Evolutionary conservation across 2,113 vertebrate genomes (phyloP).

Genomic region (Natator depressus): DNA sequence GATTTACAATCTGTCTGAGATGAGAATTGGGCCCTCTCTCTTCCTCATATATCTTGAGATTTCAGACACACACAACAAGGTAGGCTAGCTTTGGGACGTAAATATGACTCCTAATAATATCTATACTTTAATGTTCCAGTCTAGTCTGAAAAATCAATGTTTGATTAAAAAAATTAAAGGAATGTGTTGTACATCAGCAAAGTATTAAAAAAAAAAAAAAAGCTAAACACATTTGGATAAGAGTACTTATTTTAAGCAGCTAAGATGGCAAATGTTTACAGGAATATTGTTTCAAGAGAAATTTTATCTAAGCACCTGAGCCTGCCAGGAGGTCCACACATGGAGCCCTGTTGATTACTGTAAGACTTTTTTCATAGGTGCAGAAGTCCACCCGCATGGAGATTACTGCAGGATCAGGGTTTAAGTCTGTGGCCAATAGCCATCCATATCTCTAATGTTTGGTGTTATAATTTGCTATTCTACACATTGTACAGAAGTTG

Average conservation of each 20-base stretch:
- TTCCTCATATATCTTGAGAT: not conserved
- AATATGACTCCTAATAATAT: not conserved
- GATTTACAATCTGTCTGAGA: accelerated
- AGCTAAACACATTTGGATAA: not conserved
- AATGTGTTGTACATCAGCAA: not conserved
- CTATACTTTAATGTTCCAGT: not conserved
- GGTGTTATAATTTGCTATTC: not conserved
- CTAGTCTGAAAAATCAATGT: not conserved
- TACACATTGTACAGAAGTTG: not conserved
- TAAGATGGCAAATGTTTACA: not conserved
- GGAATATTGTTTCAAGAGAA: not conserved
- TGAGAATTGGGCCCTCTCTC: not conserved
- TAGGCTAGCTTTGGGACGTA: not conserved
- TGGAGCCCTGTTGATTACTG: accelerated
- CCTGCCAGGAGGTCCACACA: not conserved
- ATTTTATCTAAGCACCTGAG: not conserved
- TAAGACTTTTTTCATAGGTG: not conserved
- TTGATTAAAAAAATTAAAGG: not conserved
- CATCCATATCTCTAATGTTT: accelerated
- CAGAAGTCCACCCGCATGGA: not conserved
- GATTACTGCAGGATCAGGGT: accelerated
- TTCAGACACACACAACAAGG: not conserved
- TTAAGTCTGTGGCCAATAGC: not conserved
- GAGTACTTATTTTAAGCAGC: not conserved
- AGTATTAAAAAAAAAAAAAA: not conserved